These are phyloP conservation scores for Plusia festucae DNA, from an alignment of 2,888 invertebrate species.

Conservation along the genomic window DNA sequence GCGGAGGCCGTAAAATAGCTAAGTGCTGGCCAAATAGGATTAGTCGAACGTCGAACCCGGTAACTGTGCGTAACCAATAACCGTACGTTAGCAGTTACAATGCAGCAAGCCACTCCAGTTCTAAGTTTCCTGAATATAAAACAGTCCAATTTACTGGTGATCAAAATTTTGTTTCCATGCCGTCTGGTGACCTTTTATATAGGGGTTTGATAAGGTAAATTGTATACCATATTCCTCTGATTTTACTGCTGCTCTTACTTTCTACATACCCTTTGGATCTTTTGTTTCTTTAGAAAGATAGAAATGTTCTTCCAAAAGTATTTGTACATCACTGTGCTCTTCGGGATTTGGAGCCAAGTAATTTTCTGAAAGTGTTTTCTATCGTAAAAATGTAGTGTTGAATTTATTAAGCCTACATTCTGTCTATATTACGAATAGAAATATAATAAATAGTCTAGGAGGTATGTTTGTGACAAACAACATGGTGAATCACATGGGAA, in stretches of 20 bases:
- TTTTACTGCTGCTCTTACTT: conserved; percentile 33
- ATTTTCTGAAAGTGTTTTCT: conserved; percentile 38
- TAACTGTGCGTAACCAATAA: conserved; percentile 46
- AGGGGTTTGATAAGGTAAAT: conserved; percentile 25
- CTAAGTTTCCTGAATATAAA: conserved; percentile 36
- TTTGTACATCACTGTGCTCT: conserved; percentile 30
- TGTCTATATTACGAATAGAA: conserved; percentile 20
- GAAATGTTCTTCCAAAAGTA: conserved; percentile 32
- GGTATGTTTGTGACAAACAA: conserved; percentile 47
- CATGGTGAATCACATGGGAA: conserved; percentile 27
- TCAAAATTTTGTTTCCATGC: conserved; percentile 46
- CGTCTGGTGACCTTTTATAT: conserved; percentile 20
- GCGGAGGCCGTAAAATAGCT: conserved; percentile 48
- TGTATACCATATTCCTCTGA: conserved; percentile 9
- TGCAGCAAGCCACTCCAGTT: conserved; percentile 26
- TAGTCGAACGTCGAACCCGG: conserved; percentile 50
- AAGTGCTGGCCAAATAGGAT: conserved; percentile 51
- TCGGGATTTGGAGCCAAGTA: conserved; percentile 24
- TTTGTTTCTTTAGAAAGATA: conserved; percentile 27
- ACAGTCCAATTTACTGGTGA: conserved; percentile 30
- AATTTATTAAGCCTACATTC: conserved; percentile 19
- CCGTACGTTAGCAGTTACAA: conserved; percentile 44
- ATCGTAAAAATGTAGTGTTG: conserved; percentile 38
- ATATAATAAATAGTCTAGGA: conserved; percentile 27
- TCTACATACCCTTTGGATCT: conserved; percentile 21